A percentile compares a stretch with the other conserved stretches of the same genome.
Evolutionary conservation across 2,797 vertebrate genomes (phyloP).

Genomic region (Cynodonichthys magdalenae): DNA sequence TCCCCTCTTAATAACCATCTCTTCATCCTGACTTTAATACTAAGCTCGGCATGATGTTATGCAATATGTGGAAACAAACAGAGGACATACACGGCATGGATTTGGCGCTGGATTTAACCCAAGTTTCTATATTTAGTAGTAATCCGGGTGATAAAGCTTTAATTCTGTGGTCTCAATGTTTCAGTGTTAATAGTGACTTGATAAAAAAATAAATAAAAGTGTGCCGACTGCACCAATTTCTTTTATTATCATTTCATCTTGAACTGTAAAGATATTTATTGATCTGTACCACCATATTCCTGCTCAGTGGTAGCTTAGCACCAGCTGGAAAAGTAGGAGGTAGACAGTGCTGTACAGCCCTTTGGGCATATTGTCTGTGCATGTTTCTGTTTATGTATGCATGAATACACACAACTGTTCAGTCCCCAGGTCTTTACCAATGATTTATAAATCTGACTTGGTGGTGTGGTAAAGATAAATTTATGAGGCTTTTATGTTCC

Average conservation of each 20-base stretch:
- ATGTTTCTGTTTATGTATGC: conserved; percentile 31
- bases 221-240: conserved; percentile 27
- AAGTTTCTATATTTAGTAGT: conserved; percentile 82
- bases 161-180: conserved; percentile 71
- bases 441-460: conserved; percentile 17
- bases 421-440: conserved; percentile 9
- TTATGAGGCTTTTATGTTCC: background rate
- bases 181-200: conserved; percentile 59
- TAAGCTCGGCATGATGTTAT: conserved; percentile 55
- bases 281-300: conserved; percentile 19
- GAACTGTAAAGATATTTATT: conserved; percentile 16
- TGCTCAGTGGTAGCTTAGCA: background rate
- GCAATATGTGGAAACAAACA: conserved; percentile 70
- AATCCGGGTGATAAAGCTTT: conserved; percentile 81
- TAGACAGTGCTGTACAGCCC: conserved; percentile 16
- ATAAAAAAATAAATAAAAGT: conserved; percentile 32
- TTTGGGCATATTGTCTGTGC: conserved; percentile 24
- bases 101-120: conserved; percentile 78
- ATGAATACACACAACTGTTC: conserved; percentile 33
- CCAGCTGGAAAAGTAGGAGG: conserved; percentile 40
- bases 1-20: conserved; percentile 13
- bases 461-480: conserved; percentile 5
- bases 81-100: conserved; percentile 68
- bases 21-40: conserved; percentile 49
- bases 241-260: background rate